These are phyloP conservation scores for Myocastor coypus DNA, from an alignment of 2,113 vertebrate genomes.

Conservation along the genomic window DNA sequence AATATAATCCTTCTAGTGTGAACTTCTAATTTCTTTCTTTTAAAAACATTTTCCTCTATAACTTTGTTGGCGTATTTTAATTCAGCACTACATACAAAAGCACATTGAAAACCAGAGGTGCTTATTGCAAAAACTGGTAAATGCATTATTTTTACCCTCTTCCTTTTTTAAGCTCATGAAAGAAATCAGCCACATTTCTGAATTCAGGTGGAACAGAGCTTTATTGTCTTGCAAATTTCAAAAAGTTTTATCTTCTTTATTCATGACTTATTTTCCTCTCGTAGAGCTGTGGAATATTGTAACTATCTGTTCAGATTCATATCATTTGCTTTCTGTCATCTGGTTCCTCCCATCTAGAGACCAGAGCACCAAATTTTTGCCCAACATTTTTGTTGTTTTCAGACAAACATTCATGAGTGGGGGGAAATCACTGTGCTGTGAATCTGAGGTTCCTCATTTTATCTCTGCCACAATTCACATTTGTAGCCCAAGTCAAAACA, in stretches of 20 bases:
- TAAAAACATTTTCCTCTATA: neutral
- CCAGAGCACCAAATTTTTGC: neutral
- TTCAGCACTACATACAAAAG: neutral
- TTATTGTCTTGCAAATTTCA: neutral
- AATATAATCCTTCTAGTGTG: neutral
- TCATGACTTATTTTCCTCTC: conserved; percentile 28
- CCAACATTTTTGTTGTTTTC: neutral
- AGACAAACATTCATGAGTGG: neutral
- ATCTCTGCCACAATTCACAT: neutral
- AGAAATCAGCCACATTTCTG: conserved; percentile 18
- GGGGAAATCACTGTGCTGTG: neutral
- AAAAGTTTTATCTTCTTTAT: neutral
- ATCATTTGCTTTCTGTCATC: neutral
- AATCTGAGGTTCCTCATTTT: conserved; percentile 30
- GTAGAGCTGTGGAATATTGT: neutral
- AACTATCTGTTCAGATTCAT: neutral
- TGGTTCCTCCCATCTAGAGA: neutral
- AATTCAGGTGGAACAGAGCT: neutral
- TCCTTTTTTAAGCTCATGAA: neutral
- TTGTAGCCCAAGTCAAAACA: conserved; percentile 16
- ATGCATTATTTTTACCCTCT: neutral
- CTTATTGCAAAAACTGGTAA: neutral
- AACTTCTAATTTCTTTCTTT: neutral
- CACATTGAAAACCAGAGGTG: neutral
- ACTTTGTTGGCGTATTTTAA: conserved; percentile 1